Evolutionary conservation across 2,888 invertebrate species (phyloP).

Genomic region (Suillia variegata): DNA sequence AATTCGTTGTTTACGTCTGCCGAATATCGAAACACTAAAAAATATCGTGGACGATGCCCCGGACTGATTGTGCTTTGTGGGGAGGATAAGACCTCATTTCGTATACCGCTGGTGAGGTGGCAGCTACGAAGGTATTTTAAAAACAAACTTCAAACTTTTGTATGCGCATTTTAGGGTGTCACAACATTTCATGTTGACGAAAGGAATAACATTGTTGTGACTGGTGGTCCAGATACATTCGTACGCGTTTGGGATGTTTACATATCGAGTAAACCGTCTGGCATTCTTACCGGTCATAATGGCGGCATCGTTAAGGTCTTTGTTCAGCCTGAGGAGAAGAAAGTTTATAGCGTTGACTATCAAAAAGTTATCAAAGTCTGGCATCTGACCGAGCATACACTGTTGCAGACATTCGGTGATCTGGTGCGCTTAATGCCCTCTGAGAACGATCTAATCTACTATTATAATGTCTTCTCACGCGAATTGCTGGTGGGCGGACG

Average conservation of each 20-base stretch:
- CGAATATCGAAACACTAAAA: slow-evolving; percentile 62
- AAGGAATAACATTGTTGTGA: slow-evolving; percentile 67
- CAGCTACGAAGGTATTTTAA: no score
- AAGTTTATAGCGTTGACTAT: slow-evolving; percentile 74
- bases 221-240: slow-evolving; percentile 77
- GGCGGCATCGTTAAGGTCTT: slow-evolving; percentile 71
- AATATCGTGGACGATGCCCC: slow-evolving; percentile 53
- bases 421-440: slow-evolving; percentile 69
- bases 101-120: slow-evolving; percentile 46
- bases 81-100: slow-evolving; percentile 47
- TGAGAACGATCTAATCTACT: slow-evolving; percentile 66
- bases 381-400: slow-evolving; percentile 71
- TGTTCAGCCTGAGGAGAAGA: slow-evolving; percentile 70
- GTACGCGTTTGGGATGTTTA: slow-evolving; percentile 83
- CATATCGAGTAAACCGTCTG: slow-evolving; percentile 70
- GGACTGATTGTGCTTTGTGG: slow-evolving; percentile 46
- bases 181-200: slow-evolving; percentile 70
- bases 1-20: slow-evolving; percentile 74
- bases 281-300: slow-evolving; percentile 72
- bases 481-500: slow-evolving; percentile 71
- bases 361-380: slow-evolving; percentile 78
- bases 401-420: slow-evolving; percentile 72
- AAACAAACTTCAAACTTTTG: background rate
- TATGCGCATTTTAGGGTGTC: slow-evolving; percentile 62
- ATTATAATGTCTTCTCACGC: slow-evolving; percentile 71